A percentile compares a stretch with the other conserved stretches of the same genome.
phyloP scores from a whole-genome alignment of 2,113 vertebrate species.

The Epinephelus cyanopodus region DNA sequence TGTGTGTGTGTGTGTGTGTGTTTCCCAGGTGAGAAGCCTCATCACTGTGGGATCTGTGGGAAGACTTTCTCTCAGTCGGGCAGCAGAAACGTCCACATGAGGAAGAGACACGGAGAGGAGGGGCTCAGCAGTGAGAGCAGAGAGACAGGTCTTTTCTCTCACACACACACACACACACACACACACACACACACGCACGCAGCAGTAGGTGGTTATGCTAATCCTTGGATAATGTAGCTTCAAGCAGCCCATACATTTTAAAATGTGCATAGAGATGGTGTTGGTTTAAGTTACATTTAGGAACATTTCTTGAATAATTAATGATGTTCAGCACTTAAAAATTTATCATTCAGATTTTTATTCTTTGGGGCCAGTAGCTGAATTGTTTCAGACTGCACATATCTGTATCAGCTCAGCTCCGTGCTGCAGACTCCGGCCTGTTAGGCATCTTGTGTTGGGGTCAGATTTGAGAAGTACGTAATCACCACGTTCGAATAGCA shows the following conservation, averaged over 20 bases:
- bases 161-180: background rate
- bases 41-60: constrained; percentile 95
- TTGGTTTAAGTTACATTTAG: constrained; percentile 58
- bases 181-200: background rate
- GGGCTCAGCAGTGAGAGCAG: constrained; percentile 70
- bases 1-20: background rate
- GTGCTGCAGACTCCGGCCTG: background rate
- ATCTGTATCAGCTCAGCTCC: constrained; percentile 28
- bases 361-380: constrained; percentile 34
- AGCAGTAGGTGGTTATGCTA: constrained; percentile 48
- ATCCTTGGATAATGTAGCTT: constrained; percentile 56
- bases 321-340: constrained; percentile 44
- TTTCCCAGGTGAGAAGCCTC: constrained; percentile 93
- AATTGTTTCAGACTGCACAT: constrained; percentile 43
- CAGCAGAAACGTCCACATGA: constrained; percentile 97
- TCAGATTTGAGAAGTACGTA: constrained; percentile 31
- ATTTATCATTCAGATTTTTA: constrained; percentile 41
- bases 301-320: constrained; percentile 59
- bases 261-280: constrained; percentile 43
- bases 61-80: constrained; percentile 99
- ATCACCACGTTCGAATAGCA: constrained; percentile 6
- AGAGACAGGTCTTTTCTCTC: constrained; percentile 76
- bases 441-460: constrained; percentile 26
- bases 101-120: constrained; percentile 91
- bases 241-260: constrained; percentile 52